Percentiles rank a stretch among this genome's conserved stretches.
These are phyloP conservation scores for Centropus bengalensis DNA, from an alignment of 2,113 vertebrate genomes.

Conservation along the genomic window DNA sequence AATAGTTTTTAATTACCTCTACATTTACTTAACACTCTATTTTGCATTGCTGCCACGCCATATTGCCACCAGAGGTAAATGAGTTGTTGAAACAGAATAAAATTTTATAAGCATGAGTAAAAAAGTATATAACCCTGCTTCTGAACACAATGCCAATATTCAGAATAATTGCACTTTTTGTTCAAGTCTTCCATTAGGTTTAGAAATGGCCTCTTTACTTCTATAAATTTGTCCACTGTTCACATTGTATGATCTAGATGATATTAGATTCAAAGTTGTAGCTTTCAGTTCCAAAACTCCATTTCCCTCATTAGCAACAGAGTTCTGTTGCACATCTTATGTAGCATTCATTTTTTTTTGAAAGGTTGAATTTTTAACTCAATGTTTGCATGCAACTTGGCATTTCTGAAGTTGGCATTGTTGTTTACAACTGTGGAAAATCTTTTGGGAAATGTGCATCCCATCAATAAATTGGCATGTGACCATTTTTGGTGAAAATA, in stretches of 20 bases:
- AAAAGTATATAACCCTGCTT: background rate
- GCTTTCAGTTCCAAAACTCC: background rate
- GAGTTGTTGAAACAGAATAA: background rate
- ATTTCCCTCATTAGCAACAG: background rate
- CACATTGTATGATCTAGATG: background rate
- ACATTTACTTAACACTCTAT: background rate
- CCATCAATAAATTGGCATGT: background rate
- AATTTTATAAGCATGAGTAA: background rate
- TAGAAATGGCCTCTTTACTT: background rate
- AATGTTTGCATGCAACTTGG: background rate
- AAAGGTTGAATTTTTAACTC: background rate
- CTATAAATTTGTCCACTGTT: background rate
- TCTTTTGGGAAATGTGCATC: background rate
- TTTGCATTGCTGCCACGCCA: background rate
- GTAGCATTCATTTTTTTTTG: background rate
- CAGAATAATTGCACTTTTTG: background rate
- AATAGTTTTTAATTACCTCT: background rate
- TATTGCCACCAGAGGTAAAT: background rate
- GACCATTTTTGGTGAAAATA: background rate
- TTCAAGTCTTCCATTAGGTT: constrained; percentile 17
- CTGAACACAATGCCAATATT: background rate
- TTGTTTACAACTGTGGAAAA: background rate
- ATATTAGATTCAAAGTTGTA: background rate
- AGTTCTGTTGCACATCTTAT: background rate
- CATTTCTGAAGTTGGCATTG: background rate